phyloP scores from a whole-genome alignment of 1,140 invertebrate genomes.

The Sesamia nonagrioides region DNA sequence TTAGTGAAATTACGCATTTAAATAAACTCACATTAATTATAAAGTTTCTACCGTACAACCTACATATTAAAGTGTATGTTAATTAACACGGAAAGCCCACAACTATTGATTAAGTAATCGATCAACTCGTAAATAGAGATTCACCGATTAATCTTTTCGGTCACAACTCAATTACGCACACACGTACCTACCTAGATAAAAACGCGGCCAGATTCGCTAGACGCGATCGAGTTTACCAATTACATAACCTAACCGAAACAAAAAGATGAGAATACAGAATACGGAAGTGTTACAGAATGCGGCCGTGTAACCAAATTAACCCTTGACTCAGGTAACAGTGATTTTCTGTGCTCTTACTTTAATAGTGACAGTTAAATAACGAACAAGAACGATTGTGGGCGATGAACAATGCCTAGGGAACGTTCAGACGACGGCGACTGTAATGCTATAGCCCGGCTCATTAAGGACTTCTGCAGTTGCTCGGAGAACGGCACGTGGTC shows the following conservation, averaged over 20 bases:
- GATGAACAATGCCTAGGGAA: conserved; percentile 77
- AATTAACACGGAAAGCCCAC: not conserved
- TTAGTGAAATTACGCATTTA: conserved; percentile 17
- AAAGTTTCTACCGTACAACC: conserved; percentile 42
- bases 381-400: conserved; percentile 55
- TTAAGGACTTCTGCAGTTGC: conserved; percentile 86
- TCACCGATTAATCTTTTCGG: conserved; percentile 1
- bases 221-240: conserved; percentile 43
- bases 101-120: conserved; percentile 35
- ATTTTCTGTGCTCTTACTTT: conserved; percentile 74
- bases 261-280: conserved; percentile 60
- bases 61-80: conserved; percentile 4
- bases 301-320: conserved; percentile 64
- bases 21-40: conserved; percentile 15
- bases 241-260: conserved; percentile 52
- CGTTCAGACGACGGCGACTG: conserved; percentile 76
- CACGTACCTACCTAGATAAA: conserved; percentile 34
- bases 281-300: conserved; percentile 63
- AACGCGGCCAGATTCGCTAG: conserved; percentile 46
- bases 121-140: conserved; percentile 20
- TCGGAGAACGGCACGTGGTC: conserved; percentile 86
- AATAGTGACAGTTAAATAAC: conserved; percentile 78
- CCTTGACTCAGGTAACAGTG: conserved; percentile 52
- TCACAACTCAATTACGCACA: conserved; percentile 41
- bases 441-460: conserved; percentile 79